A percentile compares a stretch with the other conserved stretches of the same genome.
Evolutionary conservation across 2,888 invertebrate species (phyloP).

Genomic region (Epicampocera succincta): DNA sequence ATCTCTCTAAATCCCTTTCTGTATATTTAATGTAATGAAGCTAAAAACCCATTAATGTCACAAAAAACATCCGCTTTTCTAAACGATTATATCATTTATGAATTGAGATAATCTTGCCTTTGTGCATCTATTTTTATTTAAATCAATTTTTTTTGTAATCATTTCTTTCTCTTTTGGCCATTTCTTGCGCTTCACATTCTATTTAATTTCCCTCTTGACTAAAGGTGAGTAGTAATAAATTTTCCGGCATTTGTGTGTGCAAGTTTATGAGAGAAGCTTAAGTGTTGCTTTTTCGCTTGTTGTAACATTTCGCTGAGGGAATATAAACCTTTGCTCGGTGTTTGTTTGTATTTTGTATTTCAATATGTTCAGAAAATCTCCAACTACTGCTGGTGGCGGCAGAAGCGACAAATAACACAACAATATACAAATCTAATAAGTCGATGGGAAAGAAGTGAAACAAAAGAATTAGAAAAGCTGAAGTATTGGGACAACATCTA

Average conservation of each 20-base stretch:
- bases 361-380: slow-evolving; percentile 58
- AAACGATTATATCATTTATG: slow-evolving; percentile 52
- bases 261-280: slow-evolving; percentile 29
- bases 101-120: slow-evolving; percentile 56
- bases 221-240: slow-evolving; percentile 62
- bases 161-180: slow-evolving; percentile 34
- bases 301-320: slow-evolving; percentile 56
- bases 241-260: slow-evolving; percentile 44
- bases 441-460: slow-evolving; percentile 44
- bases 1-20: background rate
- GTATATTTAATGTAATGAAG: background rate
- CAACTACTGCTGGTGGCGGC: slow-evolving; percentile 46
- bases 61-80: slow-evolving; percentile 29
- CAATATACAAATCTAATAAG: slow-evolving; percentile 27
- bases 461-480: slow-evolving; percentile 41
- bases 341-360: slow-evolving; percentile 34
- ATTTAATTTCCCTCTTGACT: slow-evolving; percentile 65
- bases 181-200: slow-evolving; percentile 15
- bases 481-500: slow-evolving; percentile 1
- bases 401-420: slow-evolving; percentile 59
- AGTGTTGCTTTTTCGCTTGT: slow-evolving; percentile 15
- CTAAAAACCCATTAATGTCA: slow-evolving; percentile 23
- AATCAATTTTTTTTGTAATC: slow-evolving; percentile 35
- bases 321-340: slow-evolving; percentile 62
- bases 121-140: slow-evolving; percentile 24